Evolutionary conservation across 2,113 vertebrate species (phyloP), one percentile per base, ranked within the genome.

Genomic region (Ia io): DNA sequence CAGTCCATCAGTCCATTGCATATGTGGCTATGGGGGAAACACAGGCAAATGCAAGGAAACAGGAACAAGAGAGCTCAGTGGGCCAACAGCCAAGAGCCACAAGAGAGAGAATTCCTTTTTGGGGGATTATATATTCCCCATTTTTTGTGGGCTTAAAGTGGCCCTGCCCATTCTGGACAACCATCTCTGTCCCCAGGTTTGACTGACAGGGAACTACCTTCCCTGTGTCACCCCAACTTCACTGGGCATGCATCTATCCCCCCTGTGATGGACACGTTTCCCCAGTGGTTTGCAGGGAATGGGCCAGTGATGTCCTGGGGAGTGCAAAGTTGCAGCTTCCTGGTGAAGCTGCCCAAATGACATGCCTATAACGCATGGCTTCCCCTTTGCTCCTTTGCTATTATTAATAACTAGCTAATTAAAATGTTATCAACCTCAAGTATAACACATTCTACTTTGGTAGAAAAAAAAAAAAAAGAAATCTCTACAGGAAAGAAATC

Each of bases 401-500:
- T 67, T 67, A n/a, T 67, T 67, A 67, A 67, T 67, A 67, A 67
- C 63, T n/a, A 16, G 63, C 32, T 67, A 67, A 67, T 67, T 67
- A 67, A 16, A 67, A 67, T 67, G 63, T 17, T n/a, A n/a, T 67
- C 30, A n/a, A 67, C 63, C 16, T 11, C 47, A 90, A 92, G 25
- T 59, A 59, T 0, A 61, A 1, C 30, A 73, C 25, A 90, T 94
- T 94, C 23, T n/a, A 63, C 84, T 51, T 6, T 88, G 32, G 84
- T 9, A 89, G 44, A 23, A 73, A 22, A 86, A 95, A 53, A 92
- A 84, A 95, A 40, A 84, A 95, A 96, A 94, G 40, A 56, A 73
- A 93, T 90, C 44, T 84, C 92, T 92, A 89, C 35, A 80, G 59
- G 63, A 91, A 95, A 97, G 93, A 97, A 96, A 96, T 96, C 65